Percentiles rank a stretch among this genome's conserved stretches.
phyloP scores from a whole-genome alignment of 2,888 invertebrate species.

The Agrochola circellaris region DNA sequence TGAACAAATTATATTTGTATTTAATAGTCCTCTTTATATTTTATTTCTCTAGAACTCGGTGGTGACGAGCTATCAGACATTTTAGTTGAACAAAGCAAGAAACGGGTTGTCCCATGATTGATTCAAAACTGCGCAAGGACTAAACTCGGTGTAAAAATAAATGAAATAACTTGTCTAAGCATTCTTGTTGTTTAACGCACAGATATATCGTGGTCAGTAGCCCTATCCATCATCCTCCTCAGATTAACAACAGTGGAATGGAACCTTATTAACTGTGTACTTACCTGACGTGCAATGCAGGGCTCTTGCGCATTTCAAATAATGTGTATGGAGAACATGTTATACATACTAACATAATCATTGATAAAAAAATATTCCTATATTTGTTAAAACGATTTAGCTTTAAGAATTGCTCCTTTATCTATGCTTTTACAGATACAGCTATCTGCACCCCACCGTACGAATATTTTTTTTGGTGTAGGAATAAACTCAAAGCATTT shows the following conservation, averaged over 20 bases:
- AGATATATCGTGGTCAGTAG: constrained; percentile 44
- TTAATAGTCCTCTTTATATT: too few relatives aligned
- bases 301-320: background rate
- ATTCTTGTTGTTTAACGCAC: constrained; percentile 29
- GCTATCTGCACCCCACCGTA: background rate
- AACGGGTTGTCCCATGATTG: constrained; percentile 34
- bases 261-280: constrained; percentile 32
- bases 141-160: constrained; percentile 41
- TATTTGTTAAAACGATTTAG: background rate
- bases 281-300: constrained; percentile 14
- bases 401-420: background rate
- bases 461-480: background rate
- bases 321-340: background rate
- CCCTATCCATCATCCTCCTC: constrained; percentile 47
- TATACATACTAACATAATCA: background rate
- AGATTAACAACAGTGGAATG: constrained; percentile 30
- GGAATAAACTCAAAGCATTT: background rate
- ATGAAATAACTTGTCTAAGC: constrained; percentile 30
- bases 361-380: background rate
- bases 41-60: too few relatives aligned
- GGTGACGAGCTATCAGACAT: too few relatives aligned
- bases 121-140: constrained; percentile 28
- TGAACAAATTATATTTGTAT: too few relatives aligned
- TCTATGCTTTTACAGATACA: background rate
- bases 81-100: background rate